Conservation (phyloP, 2,888 invertebrate genomes). For the Drosophila putrida region DNA sequence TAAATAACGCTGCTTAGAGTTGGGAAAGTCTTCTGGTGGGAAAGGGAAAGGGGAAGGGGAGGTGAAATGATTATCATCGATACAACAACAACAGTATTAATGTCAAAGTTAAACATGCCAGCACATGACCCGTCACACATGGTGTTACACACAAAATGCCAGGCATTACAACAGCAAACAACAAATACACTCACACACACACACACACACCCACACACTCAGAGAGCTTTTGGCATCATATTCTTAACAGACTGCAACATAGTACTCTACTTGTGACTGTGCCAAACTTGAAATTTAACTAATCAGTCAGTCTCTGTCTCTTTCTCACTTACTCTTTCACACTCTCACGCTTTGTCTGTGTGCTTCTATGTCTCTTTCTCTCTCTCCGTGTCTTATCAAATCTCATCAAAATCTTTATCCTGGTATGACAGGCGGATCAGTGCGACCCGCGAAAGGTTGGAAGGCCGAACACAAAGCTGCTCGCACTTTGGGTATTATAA, state of each 20-base stretch:
- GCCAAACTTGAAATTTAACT: slow-evolving; percentile 57
- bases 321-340: background rate
- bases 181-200: slow-evolving; percentile 22
- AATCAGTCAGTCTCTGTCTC: slow-evolving; percentile 43
- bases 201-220: slow-evolving; percentile 25
- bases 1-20: slow-evolving; percentile 25
- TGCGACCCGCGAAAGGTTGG: slow-evolving; percentile 93
- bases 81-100: slow-evolving; percentile 59
- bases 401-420: slow-evolving; percentile 65
- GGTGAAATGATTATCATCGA: slow-evolving; percentile 48
- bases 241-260: slow-evolving; percentile 21
- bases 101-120: slow-evolving; percentile 71
- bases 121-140: slow-evolving; percentile 57
- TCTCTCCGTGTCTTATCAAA: slow-evolving; percentile 19
- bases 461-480: slow-evolving; percentile 96
- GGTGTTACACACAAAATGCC: slow-evolving; percentile 44
- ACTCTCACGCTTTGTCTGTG: background rate
- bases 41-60: background rate
- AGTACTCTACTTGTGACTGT: slow-evolving; percentile 24
- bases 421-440: slow-evolving; percentile 85
- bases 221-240: slow-evolving; percentile 30
- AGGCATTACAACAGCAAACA: slow-evolving; percentile 30
- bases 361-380: background rate
- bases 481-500: slow-evolving; percentile 97
- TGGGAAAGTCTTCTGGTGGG: background rate